Evolutionary conservation across 2,113 vertebrate genomes (phyloP).

Genomic region (Muscicapa adusta): DNA sequence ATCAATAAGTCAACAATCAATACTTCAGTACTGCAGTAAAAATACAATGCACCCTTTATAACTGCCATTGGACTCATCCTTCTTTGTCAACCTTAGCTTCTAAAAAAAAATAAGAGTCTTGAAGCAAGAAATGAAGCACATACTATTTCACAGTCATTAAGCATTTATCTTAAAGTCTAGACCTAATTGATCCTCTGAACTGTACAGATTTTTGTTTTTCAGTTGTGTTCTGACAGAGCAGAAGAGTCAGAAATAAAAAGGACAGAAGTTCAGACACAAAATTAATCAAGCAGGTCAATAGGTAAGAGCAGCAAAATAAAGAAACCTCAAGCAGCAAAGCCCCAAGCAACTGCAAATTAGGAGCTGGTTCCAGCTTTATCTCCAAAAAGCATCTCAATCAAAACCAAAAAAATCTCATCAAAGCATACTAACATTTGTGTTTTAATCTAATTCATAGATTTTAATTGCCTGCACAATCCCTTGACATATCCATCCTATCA

Average conservation of each 20-base stretch:
- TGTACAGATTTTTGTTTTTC: neutral
- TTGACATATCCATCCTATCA: neutral
- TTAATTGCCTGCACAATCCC: neutral
- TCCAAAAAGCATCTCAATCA: neutral
- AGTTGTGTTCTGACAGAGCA: conserved; percentile 3
- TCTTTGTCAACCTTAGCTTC: conserved; percentile 31
- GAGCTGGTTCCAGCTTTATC: neutral
- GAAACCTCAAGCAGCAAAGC: neutral
- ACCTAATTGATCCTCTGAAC: conserved; percentile 6
- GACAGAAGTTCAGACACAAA: conserved; percentile 33
- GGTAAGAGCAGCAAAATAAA: conserved; percentile 25
- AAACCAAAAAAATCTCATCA: neutral
- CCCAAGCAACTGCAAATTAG: neutral
- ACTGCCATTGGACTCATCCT: conserved; percentile 46
- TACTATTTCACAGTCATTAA: conserved; percentile 23
- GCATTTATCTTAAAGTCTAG: neutral
- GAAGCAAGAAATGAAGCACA: conserved; percentile 25
- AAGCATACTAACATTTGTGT: neutral
- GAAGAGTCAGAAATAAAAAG: neutral
- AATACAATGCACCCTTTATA: conserved; percentile 62
- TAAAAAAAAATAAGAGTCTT: neutral
- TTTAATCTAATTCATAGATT: conserved; percentile 3
- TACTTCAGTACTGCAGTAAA: conserved; percentile 73
- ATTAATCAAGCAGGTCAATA: conserved; percentile 55
- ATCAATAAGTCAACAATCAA: conserved; percentile 80